Percentiles rank a stretch among this genome's conserved stretches.
These are phyloP conservation scores for Verasper variegatus DNA, from an alignment of 2,113 vertebrate genomes.

Conservation along the genomic window DNA sequence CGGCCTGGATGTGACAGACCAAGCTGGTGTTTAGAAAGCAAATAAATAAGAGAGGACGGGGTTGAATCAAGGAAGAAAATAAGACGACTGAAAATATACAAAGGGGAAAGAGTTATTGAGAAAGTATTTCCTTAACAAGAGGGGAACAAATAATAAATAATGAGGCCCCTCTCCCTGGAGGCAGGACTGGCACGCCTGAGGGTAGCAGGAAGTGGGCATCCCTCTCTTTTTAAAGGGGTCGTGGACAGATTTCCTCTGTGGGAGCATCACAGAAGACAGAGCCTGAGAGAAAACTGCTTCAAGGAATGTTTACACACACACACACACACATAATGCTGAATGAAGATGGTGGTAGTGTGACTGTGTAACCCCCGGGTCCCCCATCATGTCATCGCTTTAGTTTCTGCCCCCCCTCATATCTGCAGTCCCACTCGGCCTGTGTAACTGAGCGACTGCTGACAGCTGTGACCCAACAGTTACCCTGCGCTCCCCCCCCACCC, in stretches of 20 bases:
- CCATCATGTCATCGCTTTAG: constrained; percentile 68
- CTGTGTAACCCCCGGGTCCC: constrained; percentile 44
- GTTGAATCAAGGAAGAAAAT: constrained; percentile 77
- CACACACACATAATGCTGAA: constrained; percentile 31
- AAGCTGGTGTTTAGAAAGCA: constrained; percentile 79
- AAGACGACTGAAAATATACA: constrained; percentile 83
- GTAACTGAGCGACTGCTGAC: constrained; percentile 74
- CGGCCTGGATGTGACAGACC: constrained; percentile 59
- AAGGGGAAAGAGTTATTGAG: constrained; percentile 75
- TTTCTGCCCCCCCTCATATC: constrained; percentile 57
- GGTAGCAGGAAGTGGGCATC: constrained; percentile 76
- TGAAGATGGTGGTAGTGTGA: constrained; percentile 60
- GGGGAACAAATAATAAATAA: constrained; percentile 80
- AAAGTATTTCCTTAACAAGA: constrained; percentile 83
- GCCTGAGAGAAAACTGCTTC: constrained; percentile 50
- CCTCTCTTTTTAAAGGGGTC: constrained; percentile 69
- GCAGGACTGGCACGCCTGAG: constrained; percentile 63
- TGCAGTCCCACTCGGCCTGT: constrained; percentile 53
- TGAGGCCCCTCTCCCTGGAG: constrained; percentile 62
- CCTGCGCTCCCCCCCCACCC: constrained; percentile 32
- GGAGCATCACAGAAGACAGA: constrained; percentile 52
- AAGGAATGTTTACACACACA: constrained; percentile 50
- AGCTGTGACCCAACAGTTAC: constrained; percentile 70
- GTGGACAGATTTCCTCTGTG: constrained; percentile 49
- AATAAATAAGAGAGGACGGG: constrained; percentile 80